Evolutionary conservation across 2,113 vertebrate genomes (phyloP).

Genomic region (Pseudonaja textilis): DNA sequence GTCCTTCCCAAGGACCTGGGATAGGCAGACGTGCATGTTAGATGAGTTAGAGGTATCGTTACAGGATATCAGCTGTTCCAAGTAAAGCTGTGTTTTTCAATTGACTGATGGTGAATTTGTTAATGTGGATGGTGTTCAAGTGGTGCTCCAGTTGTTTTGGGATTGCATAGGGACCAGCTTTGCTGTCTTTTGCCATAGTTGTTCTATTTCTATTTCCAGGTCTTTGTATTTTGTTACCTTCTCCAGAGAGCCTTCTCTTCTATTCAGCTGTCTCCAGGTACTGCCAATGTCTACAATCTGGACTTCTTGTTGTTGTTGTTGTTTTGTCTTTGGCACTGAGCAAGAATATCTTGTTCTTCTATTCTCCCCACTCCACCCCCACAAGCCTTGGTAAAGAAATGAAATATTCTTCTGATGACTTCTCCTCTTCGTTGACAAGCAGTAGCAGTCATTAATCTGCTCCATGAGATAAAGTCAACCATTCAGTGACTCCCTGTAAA

Average conservation of each 20-base stretch:
- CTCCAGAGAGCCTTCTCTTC: background rate
- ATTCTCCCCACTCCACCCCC: rapidly evolving
- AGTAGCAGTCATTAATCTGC: conserved; percentile 63
- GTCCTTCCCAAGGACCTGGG: background rate
- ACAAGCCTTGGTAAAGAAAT: conserved; percentile 46
- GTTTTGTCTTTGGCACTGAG: conserved; percentile 9
- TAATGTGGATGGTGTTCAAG: background rate
- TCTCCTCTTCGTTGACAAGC: conserved; percentile 57
- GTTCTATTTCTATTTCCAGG: background rate
- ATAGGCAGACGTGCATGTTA: background rate
- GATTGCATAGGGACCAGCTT: background rate
- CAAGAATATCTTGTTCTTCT: background rate
- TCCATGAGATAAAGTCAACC: conserved; percentile 57
- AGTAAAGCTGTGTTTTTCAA: background rate
- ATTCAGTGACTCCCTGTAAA: conserved; percentile 54
- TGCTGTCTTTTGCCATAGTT: background rate
- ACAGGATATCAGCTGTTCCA: background rate
- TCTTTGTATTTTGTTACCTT: background rate
- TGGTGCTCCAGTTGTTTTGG: background rate
- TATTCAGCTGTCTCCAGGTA: background rate
- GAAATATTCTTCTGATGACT: conserved; percentile 62
- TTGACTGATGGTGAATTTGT: background rate
- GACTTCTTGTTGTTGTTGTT: background rate
- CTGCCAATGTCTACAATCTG: background rate
- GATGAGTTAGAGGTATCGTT: background rate